Conservation (phyloP, 1,140 invertebrate genomes). For the Stegodyphus dumicola region DNA sequence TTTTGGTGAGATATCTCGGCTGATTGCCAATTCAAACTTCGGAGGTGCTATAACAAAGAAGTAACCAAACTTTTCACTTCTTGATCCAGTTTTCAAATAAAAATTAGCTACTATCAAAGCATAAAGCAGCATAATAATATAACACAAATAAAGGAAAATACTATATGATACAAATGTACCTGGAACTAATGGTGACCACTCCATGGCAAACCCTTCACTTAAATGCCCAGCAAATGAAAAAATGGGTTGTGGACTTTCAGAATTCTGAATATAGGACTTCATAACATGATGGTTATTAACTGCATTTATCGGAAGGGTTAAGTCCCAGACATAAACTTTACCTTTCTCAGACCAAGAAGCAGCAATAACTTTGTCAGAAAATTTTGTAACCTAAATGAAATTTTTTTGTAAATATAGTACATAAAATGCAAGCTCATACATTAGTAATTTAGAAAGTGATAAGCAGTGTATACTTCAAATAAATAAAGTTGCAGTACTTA, state of each 20-base stretch:
- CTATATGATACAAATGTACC: conserved; percentile 71
- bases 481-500: too few relatives aligned
- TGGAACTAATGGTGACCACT: conserved; percentile 85
- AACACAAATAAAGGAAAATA: too few relatives aligned
- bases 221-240: conserved; percentile 92
- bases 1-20: too few relatives aligned
- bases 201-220: conserved; percentile 92
- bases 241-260: conserved; percentile 75
- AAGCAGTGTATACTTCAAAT: too few relatives aligned
- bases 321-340: conserved; percentile 90
- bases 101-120: too few relatives aligned
- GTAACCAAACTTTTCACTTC: too few relatives aligned
- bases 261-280: conserved; percentile 69
- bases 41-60: too few relatives aligned
- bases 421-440: too few relatives aligned
- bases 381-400: conserved; percentile 67
- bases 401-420: not conserved
- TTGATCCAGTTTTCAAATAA: too few relatives aligned
- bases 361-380: conserved; percentile 73
- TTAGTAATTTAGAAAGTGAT: too few relatives aligned
- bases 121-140: too few relatives aligned
- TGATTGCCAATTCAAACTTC: too few relatives aligned
- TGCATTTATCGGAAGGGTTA: conserved; percentile 81
- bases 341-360: conserved; percentile 95
- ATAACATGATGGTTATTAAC: conserved; percentile 75